Evolutionary conservation across 2,888 invertebrate genomes (phyloP).

Genomic region (Lacanobia oleracea): DNA sequence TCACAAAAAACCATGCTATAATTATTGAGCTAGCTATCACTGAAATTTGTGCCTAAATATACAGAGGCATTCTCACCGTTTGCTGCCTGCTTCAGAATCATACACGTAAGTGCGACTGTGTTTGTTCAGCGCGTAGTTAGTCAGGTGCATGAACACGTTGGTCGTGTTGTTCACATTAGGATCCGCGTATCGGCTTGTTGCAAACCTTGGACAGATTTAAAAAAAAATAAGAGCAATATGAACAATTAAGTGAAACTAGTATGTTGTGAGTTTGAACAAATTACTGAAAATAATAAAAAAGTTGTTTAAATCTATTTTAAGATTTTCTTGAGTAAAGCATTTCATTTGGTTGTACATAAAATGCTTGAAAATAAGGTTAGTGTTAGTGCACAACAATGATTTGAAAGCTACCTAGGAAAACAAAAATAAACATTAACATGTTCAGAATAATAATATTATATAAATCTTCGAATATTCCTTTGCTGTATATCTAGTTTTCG

Average conservation of each 20-base stretch:
- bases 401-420: not conserved
- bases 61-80: slow-evolving; percentile 90
- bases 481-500: not conserved
- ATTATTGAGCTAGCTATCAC: not conserved
- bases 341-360: slow-evolving; percentile 15
- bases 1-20: not conserved
- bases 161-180: slow-evolving; percentile 95
- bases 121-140: slow-evolving; percentile 98
- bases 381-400: not conserved
- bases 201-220: slow-evolving; percentile 91
- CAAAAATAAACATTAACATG: not conserved
- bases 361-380: not conserved
- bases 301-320: not conserved
- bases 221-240: not conserved
- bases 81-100: slow-evolving; percentile 96
- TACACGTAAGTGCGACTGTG: slow-evolving; percentile 96
- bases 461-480: not conserved
- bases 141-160: slow-evolving; percentile 98
- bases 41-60: not conserved
- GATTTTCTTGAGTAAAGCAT: not conserved
- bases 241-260: not conserved
- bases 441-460: not conserved
- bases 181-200: slow-evolving; percentile 96
- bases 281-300: not conserved
- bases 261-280: not conserved